Conservation (phyloP, 2,888 invertebrate genomes). For the Tupiocoris notatus region DNA sequence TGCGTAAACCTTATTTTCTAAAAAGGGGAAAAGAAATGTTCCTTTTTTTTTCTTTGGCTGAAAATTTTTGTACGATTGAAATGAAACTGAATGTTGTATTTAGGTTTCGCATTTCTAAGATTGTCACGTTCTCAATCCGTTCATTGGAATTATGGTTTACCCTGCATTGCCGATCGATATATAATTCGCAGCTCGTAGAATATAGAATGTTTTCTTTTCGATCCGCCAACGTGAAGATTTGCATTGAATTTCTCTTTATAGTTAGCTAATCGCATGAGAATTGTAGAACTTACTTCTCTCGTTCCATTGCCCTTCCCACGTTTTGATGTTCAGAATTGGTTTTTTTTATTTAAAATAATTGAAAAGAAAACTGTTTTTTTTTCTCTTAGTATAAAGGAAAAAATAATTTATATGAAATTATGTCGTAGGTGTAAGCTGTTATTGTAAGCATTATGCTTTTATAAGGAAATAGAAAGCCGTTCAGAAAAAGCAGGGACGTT, state of each 20-base stretch:
- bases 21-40: too few relatives aligned
- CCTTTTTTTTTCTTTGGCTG: too few relatives aligned
- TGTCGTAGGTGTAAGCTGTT: neutral
- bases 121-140: neutral
- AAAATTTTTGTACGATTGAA: neutral
- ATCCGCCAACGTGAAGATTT: too few relatives aligned
- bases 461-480: neutral
- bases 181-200: too few relatives aligned
- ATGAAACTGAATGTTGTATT: neutral
- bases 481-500: neutral
- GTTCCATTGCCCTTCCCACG: neutral
- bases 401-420: neutral
- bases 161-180: too few relatives aligned
- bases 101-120: neutral
- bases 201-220: too few relatives aligned
- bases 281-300: neutral
- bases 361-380: too few relatives aligned
- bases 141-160: too few relatives aligned
- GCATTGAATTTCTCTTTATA: neutral
- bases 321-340: neutral
- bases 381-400: neutral
- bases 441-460: neutral
- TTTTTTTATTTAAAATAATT: too few relatives aligned
- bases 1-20: neutral
- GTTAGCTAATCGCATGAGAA: neutral